Percentiles rank a stretch among this genome's conserved stretches.
phyloP scores from a whole-genome alignment of 1,140 invertebrate species.

The Neodiprion lecontei region DNA sequence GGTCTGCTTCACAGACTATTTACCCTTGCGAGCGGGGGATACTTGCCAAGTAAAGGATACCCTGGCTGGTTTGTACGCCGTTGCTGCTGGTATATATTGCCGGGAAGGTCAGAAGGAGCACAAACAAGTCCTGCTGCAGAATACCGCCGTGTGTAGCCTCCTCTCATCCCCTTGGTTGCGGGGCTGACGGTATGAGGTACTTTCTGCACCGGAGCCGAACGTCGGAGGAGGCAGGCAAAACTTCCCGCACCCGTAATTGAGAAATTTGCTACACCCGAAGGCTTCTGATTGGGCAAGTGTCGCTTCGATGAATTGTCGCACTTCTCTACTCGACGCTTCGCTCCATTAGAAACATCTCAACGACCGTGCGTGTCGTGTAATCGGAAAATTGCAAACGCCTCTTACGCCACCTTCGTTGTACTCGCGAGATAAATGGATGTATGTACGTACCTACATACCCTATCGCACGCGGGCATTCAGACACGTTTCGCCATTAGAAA shows the following conservation, averaged over 20 bases:
- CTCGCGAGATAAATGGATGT: constrained; percentile 13
- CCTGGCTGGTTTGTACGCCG: neutral
- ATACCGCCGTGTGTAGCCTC: neutral
- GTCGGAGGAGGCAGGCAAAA: neutral
- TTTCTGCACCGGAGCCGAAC: no score
- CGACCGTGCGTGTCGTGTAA: no score
- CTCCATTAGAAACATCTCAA: neutral
- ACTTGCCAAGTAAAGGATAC: neutral
- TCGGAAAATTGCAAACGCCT: neutral
- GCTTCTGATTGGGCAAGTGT: neutral
- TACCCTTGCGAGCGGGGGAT: constrained; percentile 3
- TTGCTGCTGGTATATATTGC: neutral
- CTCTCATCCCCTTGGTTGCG: neutral
- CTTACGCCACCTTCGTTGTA: neutral
- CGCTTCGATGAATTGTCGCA: neutral
- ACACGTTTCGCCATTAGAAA: no score
- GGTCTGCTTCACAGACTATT: constrained; percentile 7
- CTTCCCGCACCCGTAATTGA: neutral
- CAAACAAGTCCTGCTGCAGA: neutral
- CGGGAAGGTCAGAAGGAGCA: neutral
- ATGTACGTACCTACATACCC: neutral
- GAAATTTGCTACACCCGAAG: constrained; percentile 3
- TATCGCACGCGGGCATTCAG: no score
- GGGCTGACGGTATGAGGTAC: no score
- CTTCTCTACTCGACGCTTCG: neutral